phyloP scores from a whole-genome alignment of 2,113 vertebrate species.

The Microtus ochrogaster region DNA sequence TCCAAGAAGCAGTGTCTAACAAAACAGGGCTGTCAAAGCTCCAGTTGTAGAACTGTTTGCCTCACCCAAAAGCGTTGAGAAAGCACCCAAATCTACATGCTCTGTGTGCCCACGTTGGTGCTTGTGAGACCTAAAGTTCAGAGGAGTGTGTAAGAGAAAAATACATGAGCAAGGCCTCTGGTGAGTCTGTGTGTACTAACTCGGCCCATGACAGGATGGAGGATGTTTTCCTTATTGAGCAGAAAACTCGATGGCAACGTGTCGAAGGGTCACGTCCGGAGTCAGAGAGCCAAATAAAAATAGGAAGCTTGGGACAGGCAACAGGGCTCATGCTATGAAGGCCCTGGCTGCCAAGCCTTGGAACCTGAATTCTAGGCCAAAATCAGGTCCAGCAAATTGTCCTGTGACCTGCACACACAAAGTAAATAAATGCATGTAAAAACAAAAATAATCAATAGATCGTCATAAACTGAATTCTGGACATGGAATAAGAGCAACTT shows the following conservation, averaged over 20 bases:
- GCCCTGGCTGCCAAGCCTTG: not conserved
- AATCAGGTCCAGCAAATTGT: not conserved
- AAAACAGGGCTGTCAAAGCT: not conserved
- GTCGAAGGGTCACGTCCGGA: not conserved
- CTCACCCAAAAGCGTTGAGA: not conserved
- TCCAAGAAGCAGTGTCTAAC: not conserved
- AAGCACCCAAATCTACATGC: not conserved
- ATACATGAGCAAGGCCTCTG: not conserved
- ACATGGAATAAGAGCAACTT: not conserved
- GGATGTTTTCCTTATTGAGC: not conserved
- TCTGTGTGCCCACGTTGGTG: not conserved
- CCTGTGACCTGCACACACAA: not conserved
- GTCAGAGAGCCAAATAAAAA: not conserved
- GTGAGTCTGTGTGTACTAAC: not conserved
- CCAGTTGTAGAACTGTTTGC: not conserved
- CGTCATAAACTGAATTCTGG: not conserved
- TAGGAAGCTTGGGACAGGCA: not conserved
- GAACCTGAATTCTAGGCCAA: not conserved
- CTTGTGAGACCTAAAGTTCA: not conserved
- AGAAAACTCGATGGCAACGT: not conserved
- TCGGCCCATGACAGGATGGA: not conserved
- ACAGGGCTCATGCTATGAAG: not conserved
- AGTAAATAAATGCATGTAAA: not conserved
- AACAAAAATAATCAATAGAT: not conserved
- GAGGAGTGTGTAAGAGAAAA: not conserved